Percentiles rank a stretch among this genome's conserved stretches.
These are phyloP conservation scores for Sebastes itinus DNA, from an alignment of 2,797 vertebrate species.

Conservation along the genomic window DNA sequence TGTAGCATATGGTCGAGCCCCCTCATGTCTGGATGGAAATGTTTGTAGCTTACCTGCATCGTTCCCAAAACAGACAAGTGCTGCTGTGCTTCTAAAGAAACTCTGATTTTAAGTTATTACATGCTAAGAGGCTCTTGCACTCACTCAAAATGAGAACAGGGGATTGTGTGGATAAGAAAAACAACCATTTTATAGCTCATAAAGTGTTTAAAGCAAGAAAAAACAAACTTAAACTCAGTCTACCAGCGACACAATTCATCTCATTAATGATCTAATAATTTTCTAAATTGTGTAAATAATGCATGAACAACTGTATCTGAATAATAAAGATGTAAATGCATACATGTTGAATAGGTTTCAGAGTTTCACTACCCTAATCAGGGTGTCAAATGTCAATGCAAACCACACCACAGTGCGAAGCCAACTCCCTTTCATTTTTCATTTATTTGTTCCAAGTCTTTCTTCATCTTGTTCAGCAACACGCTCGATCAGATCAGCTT, in stretches of 20 bases:
- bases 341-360: slow-evolving; percentile 6
- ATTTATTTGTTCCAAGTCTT: background rate
- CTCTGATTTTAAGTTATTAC: background rate
- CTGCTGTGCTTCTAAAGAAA: slow-evolving; percentile 8
- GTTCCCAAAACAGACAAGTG: slow-evolving; percentile 40
- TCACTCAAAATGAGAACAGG: background rate
- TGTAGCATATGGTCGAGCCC: slow-evolving; percentile 65
- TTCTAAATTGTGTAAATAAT: background rate
- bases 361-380: background rate
- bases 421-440: background rate
- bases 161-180: background rate
- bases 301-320: background rate
- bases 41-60: slow-evolving; percentile 60
- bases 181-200: background rate
- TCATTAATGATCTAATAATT: background rate
- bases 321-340: background rate
- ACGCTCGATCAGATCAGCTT: background rate
- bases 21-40: slow-evolving; percentile 33
- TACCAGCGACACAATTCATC: background rate
- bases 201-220: background rate
- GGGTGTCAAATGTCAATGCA: slow-evolving; percentile 14
- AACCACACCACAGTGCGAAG: slow-evolving; percentile 12
- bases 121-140: background rate
- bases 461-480: background rate
- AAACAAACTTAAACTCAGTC: background rate